These are phyloP conservation scores for Macropus fuliginosus DNA, from an alignment of 2,797 vertebrate species.

Conservation along the genomic window DNA sequence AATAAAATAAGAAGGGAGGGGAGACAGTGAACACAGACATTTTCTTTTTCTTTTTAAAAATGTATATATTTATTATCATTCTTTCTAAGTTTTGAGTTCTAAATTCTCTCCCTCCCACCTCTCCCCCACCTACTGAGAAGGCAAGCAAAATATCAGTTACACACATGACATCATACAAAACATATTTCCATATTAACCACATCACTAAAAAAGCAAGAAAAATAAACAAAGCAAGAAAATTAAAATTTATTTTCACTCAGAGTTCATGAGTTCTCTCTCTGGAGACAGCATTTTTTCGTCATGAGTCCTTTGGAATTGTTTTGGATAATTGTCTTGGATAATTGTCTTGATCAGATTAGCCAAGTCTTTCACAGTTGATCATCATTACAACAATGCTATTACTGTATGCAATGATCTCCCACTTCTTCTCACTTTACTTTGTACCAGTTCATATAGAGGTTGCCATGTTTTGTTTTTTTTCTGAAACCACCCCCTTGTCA, in stretches of 20 bases:
- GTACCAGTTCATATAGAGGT: not conserved
- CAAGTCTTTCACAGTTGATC: not conserved
- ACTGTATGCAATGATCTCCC: not conserved
- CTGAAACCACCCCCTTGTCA: not conserved
- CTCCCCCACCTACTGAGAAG: not conserved
- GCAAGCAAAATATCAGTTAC: not conserved
- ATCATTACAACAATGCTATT: not conserved
- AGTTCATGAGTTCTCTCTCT: not conserved
- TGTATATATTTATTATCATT: not conserved
- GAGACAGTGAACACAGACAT: not conserved
- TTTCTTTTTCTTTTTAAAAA: not conserved
- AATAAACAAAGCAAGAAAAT: not conserved
- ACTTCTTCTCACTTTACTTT: not conserved
- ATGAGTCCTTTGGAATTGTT: not conserved
- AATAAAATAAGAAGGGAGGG: not conserved
- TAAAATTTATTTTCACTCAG: not conserved
- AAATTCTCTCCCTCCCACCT: not conserved
- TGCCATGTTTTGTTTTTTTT: not conserved
- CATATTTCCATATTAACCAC: not conserved
- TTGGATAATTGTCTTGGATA: not conserved
- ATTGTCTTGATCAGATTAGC: not conserved
- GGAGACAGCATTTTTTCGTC: not conserved
- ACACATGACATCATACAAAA: not conserved
- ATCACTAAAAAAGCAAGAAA: not conserved
- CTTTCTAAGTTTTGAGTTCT: not conserved